phyloP scores from a whole-genome alignment of 2,888 invertebrate species.

The Plusia festucae region DNA sequence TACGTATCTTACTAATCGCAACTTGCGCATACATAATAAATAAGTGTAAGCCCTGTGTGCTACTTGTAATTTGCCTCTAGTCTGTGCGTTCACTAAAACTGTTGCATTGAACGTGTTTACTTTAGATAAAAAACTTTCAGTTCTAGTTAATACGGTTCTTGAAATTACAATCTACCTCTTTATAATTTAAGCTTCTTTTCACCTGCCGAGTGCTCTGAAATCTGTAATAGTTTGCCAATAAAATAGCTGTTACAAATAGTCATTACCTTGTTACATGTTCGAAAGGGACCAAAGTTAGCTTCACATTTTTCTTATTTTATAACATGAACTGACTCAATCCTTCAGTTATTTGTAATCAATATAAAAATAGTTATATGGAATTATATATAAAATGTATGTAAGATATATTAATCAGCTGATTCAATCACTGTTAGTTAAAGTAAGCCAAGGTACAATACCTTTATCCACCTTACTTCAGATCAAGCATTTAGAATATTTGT shows the following conservation, averaged over 20 bases:
- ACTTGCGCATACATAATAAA: conserved; percentile 71
- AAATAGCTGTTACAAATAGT: conserved; percentile 68
- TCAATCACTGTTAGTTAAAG: conserved; percentile 39
- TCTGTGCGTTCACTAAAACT: conserved; percentile 70
- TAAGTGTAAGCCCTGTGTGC: conserved; percentile 77
- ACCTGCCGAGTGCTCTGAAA: conserved; percentile 63
- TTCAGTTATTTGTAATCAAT: conserved; percentile 59
- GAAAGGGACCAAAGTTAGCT: conserved; percentile 79
- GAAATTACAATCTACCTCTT: conserved; percentile 89
- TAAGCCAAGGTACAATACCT: conserved; percentile 41
- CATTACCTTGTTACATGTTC: conserved; percentile 58
- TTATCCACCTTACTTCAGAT: conserved; percentile 26
- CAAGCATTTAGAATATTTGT: conserved; percentile 18
- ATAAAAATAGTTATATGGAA: conserved; percentile 47
- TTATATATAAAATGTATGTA: conserved; percentile 40
- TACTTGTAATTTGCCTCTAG: conserved; percentile 78
- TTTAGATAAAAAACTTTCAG: conserved; percentile 72
- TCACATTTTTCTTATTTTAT: conserved; percentile 65
- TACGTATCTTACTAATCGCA: conserved; percentile 78
- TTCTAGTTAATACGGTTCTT: conserved; percentile 79
- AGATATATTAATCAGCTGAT: conserved; percentile 41
- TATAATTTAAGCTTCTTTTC: conserved; percentile 80
- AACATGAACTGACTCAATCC: conserved; percentile 63
- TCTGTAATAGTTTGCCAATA: conserved; percentile 60
- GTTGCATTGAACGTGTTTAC: conserved; percentile 71